Evolutionary conservation across 2,797 vertebrate species (phyloP), one percentile per base, ranked within the genome.

Genomic region (Pitangus sulphuratus): DNA sequence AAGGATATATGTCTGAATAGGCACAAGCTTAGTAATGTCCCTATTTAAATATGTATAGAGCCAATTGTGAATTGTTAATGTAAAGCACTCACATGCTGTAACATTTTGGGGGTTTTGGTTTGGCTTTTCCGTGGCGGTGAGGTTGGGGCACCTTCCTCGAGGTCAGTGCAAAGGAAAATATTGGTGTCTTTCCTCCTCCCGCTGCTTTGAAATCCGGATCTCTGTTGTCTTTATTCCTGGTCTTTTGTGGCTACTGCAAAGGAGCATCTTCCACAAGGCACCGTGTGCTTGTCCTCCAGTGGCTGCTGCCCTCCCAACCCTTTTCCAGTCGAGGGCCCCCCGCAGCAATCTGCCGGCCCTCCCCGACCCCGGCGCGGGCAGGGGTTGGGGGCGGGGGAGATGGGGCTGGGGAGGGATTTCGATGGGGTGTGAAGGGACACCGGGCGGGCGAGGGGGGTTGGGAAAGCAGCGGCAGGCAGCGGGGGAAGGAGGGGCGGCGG

Each of bases 1-100:
- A 87, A 47, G 91, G 75, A 65, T 75, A 74, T 87, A 84, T 79
- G 87, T 89, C 94, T 94, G 89, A 92, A 90, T 86, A 93, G 84
- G 84, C 66, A 61, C 65, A 74, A 71, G 91, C 91, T 87, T 94
- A 64, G 71, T 84, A 82, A 80, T 14, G 57, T 54, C 75, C 65
- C 86, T 18, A 77, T 93, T 93, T 95, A 89, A 97, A 95, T 72
- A 87, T 35, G 40, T 79, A 74, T 86, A 50, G 84, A 80, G 15
- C 60, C 87, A 33, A 45, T 42, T 50, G 90, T 62, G 75, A 92
- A 76, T 74, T n/a, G 81, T 48, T 53, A 70, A 95, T 13, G 53
- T 45, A 58, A 89, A 87, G 53, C 71, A 28, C 20, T n/a, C 31
- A 80, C 48, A 70, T 7, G 45, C 76, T 92, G 31, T 70, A 90